phyloP scores from a whole-genome alignment of 2,113 vertebrate genomes.

The Arvicanthis niloticus region DNA sequence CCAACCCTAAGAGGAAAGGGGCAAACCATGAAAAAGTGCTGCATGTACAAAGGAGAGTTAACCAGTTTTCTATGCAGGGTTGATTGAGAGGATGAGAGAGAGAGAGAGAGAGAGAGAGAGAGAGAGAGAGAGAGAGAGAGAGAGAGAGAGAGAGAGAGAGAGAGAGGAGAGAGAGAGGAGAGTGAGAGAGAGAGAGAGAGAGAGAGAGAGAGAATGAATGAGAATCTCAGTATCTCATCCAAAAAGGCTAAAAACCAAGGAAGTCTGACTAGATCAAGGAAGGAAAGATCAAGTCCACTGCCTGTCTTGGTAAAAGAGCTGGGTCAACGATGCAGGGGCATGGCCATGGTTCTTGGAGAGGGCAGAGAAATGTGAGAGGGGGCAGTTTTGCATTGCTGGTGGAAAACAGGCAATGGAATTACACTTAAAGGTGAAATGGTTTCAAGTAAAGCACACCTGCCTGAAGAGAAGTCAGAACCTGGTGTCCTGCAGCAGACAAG shows the following conservation, averaged over 20 bases:
- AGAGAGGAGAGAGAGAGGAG: too few relatives aligned
- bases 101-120: too few relatives aligned
- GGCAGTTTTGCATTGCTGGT: conserved; percentile 47
- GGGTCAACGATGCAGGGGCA: neutral
- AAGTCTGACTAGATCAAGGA: neutral
- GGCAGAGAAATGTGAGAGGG: neutral
- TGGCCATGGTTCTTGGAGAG: neutral
- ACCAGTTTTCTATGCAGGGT: conserved; percentile 51
- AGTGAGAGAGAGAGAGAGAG: too few relatives aligned
- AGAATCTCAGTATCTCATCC: neutral
- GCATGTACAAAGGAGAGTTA: conserved; percentile 43
- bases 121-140: too few relatives aligned
- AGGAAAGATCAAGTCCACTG: neutral
- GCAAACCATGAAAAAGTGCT: conserved; percentile 55
- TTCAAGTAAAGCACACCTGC: conserved; percentile 55
- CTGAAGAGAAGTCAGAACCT: conserved; percentile 25
- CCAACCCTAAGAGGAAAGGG: conserved; percentile 31
- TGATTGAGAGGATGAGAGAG: neutral
- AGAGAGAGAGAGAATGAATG: neutral
- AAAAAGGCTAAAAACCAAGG: conserved; percentile 24
- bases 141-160: too few relatives aligned
- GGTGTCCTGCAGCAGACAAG: neutral
- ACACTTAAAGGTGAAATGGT: neutral
- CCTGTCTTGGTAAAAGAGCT: neutral
- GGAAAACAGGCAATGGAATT: conserved; percentile 63